A percentile compares a stretch with the other conserved stretches of the same genome.
Evolutionary conservation across 2,113 vertebrate genomes (phyloP).

Genomic region (Cryptotis parvus): DNA sequence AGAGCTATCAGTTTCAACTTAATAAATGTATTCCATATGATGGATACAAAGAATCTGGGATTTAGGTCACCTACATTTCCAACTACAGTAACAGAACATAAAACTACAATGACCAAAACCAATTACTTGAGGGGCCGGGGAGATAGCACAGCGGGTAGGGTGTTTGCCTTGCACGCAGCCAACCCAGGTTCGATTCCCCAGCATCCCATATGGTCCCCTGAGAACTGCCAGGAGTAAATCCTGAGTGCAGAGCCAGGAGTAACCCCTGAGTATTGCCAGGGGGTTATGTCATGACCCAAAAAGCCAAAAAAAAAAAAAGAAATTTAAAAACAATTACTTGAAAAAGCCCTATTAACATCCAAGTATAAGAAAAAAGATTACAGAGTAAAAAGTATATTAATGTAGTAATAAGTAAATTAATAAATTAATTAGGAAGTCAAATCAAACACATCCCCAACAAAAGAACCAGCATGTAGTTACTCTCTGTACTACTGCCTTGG

Average conservation of each 20-base stretch:
- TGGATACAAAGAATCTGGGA: slow-evolving; percentile 35
- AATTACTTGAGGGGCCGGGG: no score
- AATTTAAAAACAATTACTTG: no score
- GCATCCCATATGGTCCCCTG: no score
- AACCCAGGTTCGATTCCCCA: no score
- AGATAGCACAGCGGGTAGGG: no score
- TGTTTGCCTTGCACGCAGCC: no score
- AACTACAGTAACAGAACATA: slow-evolving; percentile 41
- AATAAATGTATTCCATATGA: neutral
- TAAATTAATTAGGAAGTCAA: slow-evolving; percentile 28
- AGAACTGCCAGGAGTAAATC: no score
- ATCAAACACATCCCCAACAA: neutral
- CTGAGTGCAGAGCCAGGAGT: no score
- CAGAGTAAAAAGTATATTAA: no score
- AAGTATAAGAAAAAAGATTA: slow-evolving; percentile 33
- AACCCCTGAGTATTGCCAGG: no score
- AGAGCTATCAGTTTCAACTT: neutral
- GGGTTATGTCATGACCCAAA: no score
- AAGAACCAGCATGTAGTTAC: neutral
- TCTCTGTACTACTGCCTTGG: slow-evolving; percentile 13
- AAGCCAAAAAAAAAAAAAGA: no score
- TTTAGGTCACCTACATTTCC: slow-evolving; percentile 35
- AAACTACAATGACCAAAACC: neutral
- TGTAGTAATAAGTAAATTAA: slow-evolving; percentile 46
- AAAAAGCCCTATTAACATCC: slow-evolving; percentile 38